Conservation (phyloP, 2,113 vertebrate genomes). For the Hydropotes inermis region DNA sequence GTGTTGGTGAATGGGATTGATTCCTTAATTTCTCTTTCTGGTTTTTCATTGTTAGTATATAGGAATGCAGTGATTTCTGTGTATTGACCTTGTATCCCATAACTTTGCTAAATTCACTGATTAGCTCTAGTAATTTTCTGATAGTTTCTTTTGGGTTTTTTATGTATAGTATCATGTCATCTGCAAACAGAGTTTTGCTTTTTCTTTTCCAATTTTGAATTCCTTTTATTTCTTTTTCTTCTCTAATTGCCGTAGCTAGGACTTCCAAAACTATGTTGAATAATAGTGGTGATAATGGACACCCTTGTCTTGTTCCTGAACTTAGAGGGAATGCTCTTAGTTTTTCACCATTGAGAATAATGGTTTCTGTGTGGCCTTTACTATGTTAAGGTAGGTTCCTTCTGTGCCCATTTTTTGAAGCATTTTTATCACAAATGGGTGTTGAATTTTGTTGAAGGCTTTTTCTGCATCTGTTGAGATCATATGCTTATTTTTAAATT, state of each 20-base stretch:
- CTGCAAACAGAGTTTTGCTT: not conserved
- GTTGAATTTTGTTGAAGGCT: not conserved
- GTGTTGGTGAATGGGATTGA: not conserved
- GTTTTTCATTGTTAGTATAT: not conserved
- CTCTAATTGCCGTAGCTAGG: not conserved
- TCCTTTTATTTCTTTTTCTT: not conserved
- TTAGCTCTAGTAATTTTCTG: not conserved
- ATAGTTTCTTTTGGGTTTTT: not conserved
- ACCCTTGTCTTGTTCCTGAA: not conserved
- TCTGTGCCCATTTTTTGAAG: not conserved
- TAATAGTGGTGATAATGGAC: not conserved
- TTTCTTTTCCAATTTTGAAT: not conserved
- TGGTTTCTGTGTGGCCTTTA: not conserved
- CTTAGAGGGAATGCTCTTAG: not conserved
- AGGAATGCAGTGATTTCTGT: not conserved
- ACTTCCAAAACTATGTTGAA: not conserved
- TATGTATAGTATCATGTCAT: not conserved
- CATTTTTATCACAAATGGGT: not conserved
- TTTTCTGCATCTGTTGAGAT: not conserved
- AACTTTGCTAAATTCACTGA: not conserved
- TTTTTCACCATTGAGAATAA: not conserved
- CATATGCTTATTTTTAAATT: not conserved
- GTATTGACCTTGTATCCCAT: not conserved
- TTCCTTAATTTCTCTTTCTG: not conserved
- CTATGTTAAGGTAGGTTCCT: not conserved